Conservation (phyloP, 1,140 invertebrate genomes). For the Paraescarpia echinospica region DNA sequence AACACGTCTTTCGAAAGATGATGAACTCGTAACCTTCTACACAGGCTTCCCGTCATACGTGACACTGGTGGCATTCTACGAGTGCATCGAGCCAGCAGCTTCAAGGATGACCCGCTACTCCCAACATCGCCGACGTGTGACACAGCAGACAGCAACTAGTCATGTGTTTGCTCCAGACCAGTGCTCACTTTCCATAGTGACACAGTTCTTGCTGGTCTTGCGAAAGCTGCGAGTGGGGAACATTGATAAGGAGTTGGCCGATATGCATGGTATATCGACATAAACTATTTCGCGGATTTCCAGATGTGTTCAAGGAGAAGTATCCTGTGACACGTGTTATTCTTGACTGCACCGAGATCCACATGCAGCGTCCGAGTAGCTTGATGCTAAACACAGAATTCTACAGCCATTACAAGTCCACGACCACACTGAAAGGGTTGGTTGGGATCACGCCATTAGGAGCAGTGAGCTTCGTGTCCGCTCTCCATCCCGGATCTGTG, state of each 20-base stretch:
- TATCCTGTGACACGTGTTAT: not conserved
- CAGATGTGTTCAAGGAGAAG: not conserved
- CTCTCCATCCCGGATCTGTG: not conserved
- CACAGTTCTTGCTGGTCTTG: conserved; percentile 31
- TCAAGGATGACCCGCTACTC: not conserved
- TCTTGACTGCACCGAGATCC: conserved; percentile 19
- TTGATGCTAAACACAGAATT: conserved; percentile 3
- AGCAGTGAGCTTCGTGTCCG: conserved; percentile 14
- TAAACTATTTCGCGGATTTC: conserved; percentile 29
- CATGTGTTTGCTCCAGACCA: not conserved
- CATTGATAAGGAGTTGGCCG: conserved; percentile 30
- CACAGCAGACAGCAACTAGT: not conserved
- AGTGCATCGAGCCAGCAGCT: conserved; percentile 7
- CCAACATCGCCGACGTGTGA: not conserved
- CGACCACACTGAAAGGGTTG: conserved; percentile 10
- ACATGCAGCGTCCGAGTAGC: not conserved
- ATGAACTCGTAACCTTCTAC: conserved; percentile 14
- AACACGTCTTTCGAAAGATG: conserved; percentile 1
- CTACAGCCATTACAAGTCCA: conserved; percentile 12
- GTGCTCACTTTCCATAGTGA: not conserved
- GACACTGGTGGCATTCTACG: conserved; percentile 5
- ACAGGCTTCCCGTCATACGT: conserved; percentile 5
- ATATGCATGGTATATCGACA: conserved; percentile 28
- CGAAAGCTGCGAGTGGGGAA: conserved; percentile 23
- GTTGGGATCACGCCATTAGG: conserved; percentile 18